Evolutionary conservation across 92 coral and sea anemone species (phyloP).

Genomic region (Blastomussa wellsi): DNA sequence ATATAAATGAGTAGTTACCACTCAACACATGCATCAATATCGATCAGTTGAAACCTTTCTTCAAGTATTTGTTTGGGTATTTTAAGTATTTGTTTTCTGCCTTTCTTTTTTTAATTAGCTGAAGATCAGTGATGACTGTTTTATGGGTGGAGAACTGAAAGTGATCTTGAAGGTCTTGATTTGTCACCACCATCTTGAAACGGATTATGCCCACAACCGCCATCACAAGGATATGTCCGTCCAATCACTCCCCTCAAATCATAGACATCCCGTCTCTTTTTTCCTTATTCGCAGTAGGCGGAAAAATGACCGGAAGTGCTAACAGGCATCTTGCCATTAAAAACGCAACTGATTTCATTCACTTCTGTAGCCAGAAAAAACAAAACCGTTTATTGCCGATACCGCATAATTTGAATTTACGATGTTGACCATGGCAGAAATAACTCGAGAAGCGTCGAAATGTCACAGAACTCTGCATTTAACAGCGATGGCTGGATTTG

Average conservation of each 20-base stretch:
- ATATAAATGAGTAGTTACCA: too few species aligned
- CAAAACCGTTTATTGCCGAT: background rate
- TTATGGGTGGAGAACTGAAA: background rate
- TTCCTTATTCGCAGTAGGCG: background rate
- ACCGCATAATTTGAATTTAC: background rate
- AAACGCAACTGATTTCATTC: background rate
- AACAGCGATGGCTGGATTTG: constrained; percentile 1
- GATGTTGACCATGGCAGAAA: background rate
- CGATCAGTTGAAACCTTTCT: too few species aligned
- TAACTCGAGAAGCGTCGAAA: background rate
- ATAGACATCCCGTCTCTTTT: background rate
- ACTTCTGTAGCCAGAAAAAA: background rate
- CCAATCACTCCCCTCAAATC: background rate
- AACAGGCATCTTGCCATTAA: background rate
- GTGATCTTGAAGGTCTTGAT: background rate
- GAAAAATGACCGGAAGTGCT: background rate
- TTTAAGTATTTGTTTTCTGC: background rate
- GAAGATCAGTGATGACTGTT: background rate
- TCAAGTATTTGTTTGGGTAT: too few species aligned
- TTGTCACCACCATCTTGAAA: background rate
- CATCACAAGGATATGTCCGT: background rate
- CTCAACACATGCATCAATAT: too few species aligned
- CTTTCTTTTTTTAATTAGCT: too few species aligned
- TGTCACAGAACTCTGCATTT: background rate
- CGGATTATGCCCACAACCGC: background rate